phyloP scores from a whole-genome alignment of 2,888 invertebrate species.

The Caenorhabditis becei region DNA sequence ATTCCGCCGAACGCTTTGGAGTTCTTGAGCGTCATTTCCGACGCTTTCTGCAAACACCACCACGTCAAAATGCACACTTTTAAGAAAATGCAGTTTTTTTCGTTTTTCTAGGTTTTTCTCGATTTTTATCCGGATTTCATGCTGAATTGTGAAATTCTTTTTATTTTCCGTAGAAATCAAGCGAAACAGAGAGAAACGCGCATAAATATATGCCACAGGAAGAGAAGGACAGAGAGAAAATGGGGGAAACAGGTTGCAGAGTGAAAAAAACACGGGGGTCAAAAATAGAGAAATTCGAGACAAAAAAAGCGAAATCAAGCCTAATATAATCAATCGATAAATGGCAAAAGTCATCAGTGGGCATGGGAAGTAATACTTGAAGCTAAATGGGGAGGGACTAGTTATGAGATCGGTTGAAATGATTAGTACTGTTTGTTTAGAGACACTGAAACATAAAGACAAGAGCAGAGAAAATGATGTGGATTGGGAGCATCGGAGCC shows the following conservation, averaged over 20 bases:
- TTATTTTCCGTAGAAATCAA: constrained; percentile 21
- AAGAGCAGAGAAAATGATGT: constrained; percentile 33
- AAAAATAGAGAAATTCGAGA: constrained; percentile 1
- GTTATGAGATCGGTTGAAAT: constrained; percentile 25
- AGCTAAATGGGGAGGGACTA: constrained; percentile 47
- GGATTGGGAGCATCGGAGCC: constrained; percentile 41
- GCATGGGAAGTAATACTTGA: constrained; percentile 42
- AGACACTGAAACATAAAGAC: constrained; percentile 48
- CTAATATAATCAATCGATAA: constrained; percentile 25
- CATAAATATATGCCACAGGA: constrained; percentile 46
- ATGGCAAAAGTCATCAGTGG: constrained; percentile 15
- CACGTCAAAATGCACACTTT: too few species aligned
- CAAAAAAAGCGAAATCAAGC: not conserved
- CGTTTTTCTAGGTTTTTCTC: too few species aligned
- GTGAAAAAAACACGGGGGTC: not conserved
- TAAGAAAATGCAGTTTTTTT: too few species aligned
- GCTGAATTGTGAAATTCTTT: too few species aligned
- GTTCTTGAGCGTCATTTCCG: too few species aligned
- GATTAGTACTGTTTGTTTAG: not conserved
- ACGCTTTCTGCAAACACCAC: too few species aligned
- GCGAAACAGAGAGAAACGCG: constrained; percentile 14
- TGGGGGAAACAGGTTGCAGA: constrained; percentile 16
- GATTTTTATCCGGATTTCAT: too few species aligned
- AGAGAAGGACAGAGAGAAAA: constrained; percentile 15
- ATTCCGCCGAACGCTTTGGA: too few species aligned